Conservation (phyloP, 2,888 invertebrate species). For the Quadroppia sp. region DNA sequence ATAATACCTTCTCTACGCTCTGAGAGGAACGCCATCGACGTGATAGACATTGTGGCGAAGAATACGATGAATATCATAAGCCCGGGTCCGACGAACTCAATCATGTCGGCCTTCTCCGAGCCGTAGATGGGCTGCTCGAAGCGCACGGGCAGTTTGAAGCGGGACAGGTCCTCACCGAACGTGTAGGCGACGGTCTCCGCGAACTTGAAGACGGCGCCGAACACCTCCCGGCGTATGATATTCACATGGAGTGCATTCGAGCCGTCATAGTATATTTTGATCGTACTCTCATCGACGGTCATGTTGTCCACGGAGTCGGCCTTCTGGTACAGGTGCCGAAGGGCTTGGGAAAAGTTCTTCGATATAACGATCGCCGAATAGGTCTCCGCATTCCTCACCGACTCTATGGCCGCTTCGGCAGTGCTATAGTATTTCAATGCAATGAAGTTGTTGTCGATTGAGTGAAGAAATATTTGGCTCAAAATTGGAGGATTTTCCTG, state of each 20-base stretch:
- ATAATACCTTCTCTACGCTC: constrained; percentile 40
- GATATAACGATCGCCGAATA: constrained; percentile 40
- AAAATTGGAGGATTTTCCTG: constrained; percentile 49
- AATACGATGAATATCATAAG: constrained; percentile 59
- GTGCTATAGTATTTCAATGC: constrained; percentile 36
- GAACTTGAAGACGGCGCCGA: constrained; percentile 39
- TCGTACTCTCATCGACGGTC: constrained; percentile 77
- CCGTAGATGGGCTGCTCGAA: constrained; percentile 46
- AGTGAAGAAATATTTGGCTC: constrained; percentile 57
- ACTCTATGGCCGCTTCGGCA: constrained; percentile 41
- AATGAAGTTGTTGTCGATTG: constrained; percentile 62
- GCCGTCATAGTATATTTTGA: constrained; percentile 76
- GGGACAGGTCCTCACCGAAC: constrained; percentile 19
- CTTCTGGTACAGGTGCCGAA: constrained; percentile 12
- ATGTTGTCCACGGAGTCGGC: constrained; percentile 62
- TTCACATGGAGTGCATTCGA: constrained; percentile 42
- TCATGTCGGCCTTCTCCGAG: constrained; percentile 67
- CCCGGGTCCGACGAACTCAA: constrained; percentile 95
- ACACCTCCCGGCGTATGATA: constrained; percentile 40
- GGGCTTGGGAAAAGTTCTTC: constrained; percentile 34
- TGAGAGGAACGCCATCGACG: constrained; percentile 41
- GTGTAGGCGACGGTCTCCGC: constrained; percentile 36
- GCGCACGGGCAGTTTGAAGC: constrained; percentile 39
- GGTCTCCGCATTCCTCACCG: constrained; percentile 40
- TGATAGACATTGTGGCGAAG: constrained; percentile 42